Conservation (phyloP, 2,888 invertebrate genomes). For the Nomada fucata region DNA sequence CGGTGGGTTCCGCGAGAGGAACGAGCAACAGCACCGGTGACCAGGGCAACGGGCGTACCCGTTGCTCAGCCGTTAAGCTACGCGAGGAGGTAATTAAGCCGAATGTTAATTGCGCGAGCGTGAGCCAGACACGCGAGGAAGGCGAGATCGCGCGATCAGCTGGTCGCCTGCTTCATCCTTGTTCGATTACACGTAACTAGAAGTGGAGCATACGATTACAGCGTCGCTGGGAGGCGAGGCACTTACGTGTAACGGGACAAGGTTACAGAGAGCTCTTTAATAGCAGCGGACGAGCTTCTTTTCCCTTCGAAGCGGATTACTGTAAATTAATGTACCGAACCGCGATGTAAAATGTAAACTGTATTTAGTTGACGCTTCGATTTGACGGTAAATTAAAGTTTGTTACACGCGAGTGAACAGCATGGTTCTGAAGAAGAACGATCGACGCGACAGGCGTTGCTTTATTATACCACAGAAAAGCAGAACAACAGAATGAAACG, state of each 20-base stretch:
- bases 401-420: too few relatives aligned
- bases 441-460: too few relatives aligned
- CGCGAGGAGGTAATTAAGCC: conserved; percentile 49
- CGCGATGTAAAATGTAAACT: too few relatives aligned
- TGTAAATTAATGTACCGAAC: not conserved
- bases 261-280: too few relatives aligned
- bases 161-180: conserved; percentile 1
- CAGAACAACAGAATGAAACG: not conserved
- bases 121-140: conserved; percentile 40
- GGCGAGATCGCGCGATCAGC: conserved; percentile 36
- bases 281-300: too few relatives aligned
- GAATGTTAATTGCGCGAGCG: conserved; percentile 65
- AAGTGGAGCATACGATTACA: too few relatives aligned
- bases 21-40: conserved; percentile 32
- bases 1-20: conserved; percentile 33
- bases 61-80: conserved; percentile 48
- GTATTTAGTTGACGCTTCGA: too few relatives aligned
- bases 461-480: not conserved
- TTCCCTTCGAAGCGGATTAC: not conserved
- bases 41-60: conserved; percentile 48
- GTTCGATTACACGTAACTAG: conserved; percentile 4
- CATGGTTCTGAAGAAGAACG: too few relatives aligned
- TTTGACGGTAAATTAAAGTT: too few relatives aligned
- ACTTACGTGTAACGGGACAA: too few relatives aligned
- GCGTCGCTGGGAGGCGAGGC: too few relatives aligned